phyloP scores from a whole-genome alignment of 2,113 vertebrate genomes.

The Nematolebias whitei region DNA sequence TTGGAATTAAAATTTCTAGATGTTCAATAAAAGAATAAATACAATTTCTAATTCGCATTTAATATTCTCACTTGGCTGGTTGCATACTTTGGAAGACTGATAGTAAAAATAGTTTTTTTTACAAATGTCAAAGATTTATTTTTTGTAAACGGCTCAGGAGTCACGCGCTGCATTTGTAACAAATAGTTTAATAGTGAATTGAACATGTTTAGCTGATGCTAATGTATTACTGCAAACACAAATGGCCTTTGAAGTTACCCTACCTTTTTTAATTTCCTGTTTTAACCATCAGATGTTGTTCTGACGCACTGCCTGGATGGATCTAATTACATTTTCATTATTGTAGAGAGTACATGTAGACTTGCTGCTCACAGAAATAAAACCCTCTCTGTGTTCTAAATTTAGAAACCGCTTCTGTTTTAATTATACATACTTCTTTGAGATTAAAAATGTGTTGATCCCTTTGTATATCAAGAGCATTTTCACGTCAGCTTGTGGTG shows the following conservation, averaged over 20 bases:
- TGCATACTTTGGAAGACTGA: too few relatives aligned
- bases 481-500: slow-evolving; percentile 19
- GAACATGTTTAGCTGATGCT: slow-evolving; percentile 14
- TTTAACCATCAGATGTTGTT: slow-evolving; percentile 18
- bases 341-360: neutral
- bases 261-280: slow-evolving; percentile 42
- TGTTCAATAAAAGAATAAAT: too few relatives aligned
- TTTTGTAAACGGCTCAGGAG: too few relatives aligned
- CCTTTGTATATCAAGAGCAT: slow-evolving; percentile 1
- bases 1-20: too few relatives aligned
- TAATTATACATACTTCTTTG: slow-evolving; percentile 19
- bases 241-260: slow-evolving; percentile 8
- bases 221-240: slow-evolving; percentile 16
- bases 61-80: too few relatives aligned
- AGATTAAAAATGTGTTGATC: slow-evolving; percentile 6
- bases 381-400: neutral
- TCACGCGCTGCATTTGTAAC: slow-evolving; percentile 3
- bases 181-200: slow-evolving; percentile 33
- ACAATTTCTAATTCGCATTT: too few relatives aligned
- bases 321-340: slow-evolving; percentile 15
- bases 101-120: too few relatives aligned
- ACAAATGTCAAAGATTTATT: too few relatives aligned
- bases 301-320: neutral
- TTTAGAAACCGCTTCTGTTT: slow-evolving; percentile 4
- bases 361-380: neutral